A percentile compares a stretch with the other conserved stretches of the same genome.
Conservation (phyloP, 2,797 vertebrate species). For the Xenentodon cancila region DNA sequence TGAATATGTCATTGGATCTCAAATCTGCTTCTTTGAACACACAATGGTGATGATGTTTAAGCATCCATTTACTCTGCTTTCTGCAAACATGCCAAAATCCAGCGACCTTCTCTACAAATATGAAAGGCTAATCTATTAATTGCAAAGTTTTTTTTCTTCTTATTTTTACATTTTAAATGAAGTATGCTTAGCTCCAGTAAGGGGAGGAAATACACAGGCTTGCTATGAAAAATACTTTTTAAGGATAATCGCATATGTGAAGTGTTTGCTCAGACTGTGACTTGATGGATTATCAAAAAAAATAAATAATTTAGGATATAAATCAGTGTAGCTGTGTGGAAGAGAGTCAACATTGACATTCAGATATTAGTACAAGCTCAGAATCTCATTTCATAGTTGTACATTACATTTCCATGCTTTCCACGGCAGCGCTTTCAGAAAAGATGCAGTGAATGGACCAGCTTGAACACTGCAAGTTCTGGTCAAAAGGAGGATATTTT, state of each 20-base stretch:
- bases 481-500: not conserved
- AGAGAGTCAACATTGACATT: conserved; percentile 56
- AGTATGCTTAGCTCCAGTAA: conserved; percentile 18
- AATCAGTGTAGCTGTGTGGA: conserved; percentile 51
- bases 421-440: conserved; percentile 16
- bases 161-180: not conserved
- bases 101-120: conserved; percentile 41
- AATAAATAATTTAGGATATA: conserved; percentile 54
- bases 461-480: conserved; percentile 12
- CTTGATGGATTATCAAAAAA: conserved; percentile 61
- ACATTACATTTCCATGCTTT: conserved; percentile 18
- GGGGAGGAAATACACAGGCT: not conserved
- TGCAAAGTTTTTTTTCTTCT: not conserved
- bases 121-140: conserved; percentile 57
- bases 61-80: conserved; percentile 61
- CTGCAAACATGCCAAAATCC: conserved; percentile 62
- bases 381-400: conserved; percentile 10
- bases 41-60: conserved; percentile 36
- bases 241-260: conserved; percentile 5
- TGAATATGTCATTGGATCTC: conserved; percentile 66
- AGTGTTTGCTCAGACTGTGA: conserved; percentile 37
- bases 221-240: no score
- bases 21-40: conserved; percentile 61
- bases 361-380: conserved; percentile 41
- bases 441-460: conserved; percentile 17